phyloP scores from a whole-genome alignment of 2,797 vertebrate genomes.

The Lagodon rhomboides region DNA sequence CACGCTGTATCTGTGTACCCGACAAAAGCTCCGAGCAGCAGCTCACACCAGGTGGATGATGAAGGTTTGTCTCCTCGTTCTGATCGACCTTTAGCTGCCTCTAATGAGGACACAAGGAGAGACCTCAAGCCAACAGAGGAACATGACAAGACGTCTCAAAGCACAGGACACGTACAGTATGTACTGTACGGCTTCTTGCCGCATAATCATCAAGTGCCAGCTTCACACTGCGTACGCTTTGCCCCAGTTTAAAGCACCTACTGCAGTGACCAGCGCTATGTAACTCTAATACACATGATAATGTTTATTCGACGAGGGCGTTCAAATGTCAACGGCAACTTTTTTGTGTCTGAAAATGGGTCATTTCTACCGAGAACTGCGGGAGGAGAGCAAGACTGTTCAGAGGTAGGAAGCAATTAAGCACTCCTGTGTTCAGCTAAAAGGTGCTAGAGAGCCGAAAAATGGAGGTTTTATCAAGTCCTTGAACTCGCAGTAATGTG shows the following conservation, averaged over 20 bases:
- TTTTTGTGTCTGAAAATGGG: slow-evolving; percentile 24
- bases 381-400: slow-evolving; percentile 16
- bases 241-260: slow-evolving; percentile 61
- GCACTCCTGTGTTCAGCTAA: slow-evolving; percentile 33
- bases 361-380: slow-evolving; percentile 18
- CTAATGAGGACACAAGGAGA: slow-evolving; percentile 63
- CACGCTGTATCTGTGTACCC: background rate
- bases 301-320: background rate
- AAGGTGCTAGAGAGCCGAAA: slow-evolving; percentile 32
- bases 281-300: background rate
- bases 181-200: slow-evolving; percentile 31
- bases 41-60: slow-evolving; percentile 17
- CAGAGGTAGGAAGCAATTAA: slow-evolving; percentile 41
- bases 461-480: slow-evolving; percentile 33
- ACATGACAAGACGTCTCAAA: slow-evolving; percentile 52
- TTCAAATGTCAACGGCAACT: slow-evolving; percentile 6
- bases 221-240: slow-evolving; percentile 48
- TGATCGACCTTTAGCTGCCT: slow-evolving; percentile 48
- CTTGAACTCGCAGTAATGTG: slow-evolving; percentile 16
- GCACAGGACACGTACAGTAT: slow-evolving; percentile 36
- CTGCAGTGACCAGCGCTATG: slow-evolving; percentile 17
- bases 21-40: background rate
- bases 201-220: slow-evolving; percentile 49
- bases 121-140: slow-evolving; percentile 39
- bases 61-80: slow-evolving; percentile 36